Evolutionary conservation across 2,888 invertebrate genomes (phyloP), one percentile per base, ranked within the genome.

Genomic region (Scrobipalpa costella): DNA sequence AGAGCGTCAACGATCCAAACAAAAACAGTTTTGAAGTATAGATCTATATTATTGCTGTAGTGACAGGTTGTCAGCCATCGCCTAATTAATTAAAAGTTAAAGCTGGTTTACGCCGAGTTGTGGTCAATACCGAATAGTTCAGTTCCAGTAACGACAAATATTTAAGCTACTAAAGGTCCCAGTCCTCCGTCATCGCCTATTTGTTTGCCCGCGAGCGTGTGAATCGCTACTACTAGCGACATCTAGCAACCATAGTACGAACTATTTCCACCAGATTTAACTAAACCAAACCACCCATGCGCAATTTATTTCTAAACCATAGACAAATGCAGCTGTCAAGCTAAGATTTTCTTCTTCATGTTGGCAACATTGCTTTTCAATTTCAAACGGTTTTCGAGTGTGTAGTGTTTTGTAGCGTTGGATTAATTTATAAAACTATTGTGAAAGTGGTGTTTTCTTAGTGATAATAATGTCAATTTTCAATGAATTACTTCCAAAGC

Each of bases 331-430:
- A 17, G 9, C 19, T 38, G 13, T 38, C 38, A 13, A 49, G 49
- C 21, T 38, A 40, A 40, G 7, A 36, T 40, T 52, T 36, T 27
- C 0, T 7, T 67, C 59, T 8, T 49, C 57, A 73, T 69, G 78
- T 79, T 85, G 85, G 84, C 73, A 78, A 49, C 64, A 67, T 64
- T 71, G 69, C 57, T 64, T 80, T 86, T 82, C 81, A 86, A 88
- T 85, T 86, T 89, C 83, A 90, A 91, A 90, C 90, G 88, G 91
- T 89, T 90, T 89, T 88, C 76, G 74, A 75, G 74, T 71, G 75
- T 77, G 71, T 74, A 71, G 69, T 74, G 72, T 75, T 79, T 70
- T 70, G 71, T 61, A 70, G 70, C 71, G 72, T 73, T 71, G 76
- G 73, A 70, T 73, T 74, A 72, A 73, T 75, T 73, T 71, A 67